A percentile compares a stretch with the other conserved stretches of the same genome.
phyloP scores from a whole-genome alignment of 2,113 vertebrate genomes.

The Paralichthys olivaceus region DNA sequence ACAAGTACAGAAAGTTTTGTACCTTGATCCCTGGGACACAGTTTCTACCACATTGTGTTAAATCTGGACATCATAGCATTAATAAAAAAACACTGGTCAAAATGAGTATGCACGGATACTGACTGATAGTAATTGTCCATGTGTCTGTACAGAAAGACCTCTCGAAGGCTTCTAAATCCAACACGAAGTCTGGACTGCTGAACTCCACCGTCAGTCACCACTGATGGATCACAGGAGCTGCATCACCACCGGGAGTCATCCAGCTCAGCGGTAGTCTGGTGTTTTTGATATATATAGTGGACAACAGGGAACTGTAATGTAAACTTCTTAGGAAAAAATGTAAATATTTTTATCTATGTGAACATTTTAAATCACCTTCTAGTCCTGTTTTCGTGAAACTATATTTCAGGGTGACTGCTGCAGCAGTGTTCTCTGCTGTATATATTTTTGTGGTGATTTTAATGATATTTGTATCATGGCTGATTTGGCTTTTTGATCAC shows the following conservation, averaged over 20 bases:
- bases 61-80: neutral
- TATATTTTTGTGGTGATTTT: slow-evolving; percentile 8
- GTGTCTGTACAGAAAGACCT: slow-evolving; percentile 75
- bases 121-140: neutral
- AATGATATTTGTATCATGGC: neutral
- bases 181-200: slow-evolving; percentile 68
- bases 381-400: slow-evolving; percentile 1
- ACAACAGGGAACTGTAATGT: slow-evolving; percentile 23
- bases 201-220: slow-evolving; percentile 81
- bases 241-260: neutral
- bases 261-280: slow-evolving; percentile 8
- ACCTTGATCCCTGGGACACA: neutral
- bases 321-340: slow-evolving; percentile 41
- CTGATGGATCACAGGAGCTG: slow-evolving; percentile 46
- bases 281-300: neutral
- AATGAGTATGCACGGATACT: neutral
- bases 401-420: slow-evolving; percentile 5
- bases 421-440: slow-evolving; percentile 15
- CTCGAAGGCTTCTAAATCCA: slow-evolving; percentile 75
- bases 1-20: neutral
- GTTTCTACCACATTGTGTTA: neutral
- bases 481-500: slow-evolving; percentile 7
- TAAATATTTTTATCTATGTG: slow-evolving; percentile 48
- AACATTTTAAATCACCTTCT: neutral
- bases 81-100: neutral